phyloP scores from a whole-genome alignment of 2,113 vertebrate genomes.

The Dasyornis broadbenti region DNA sequence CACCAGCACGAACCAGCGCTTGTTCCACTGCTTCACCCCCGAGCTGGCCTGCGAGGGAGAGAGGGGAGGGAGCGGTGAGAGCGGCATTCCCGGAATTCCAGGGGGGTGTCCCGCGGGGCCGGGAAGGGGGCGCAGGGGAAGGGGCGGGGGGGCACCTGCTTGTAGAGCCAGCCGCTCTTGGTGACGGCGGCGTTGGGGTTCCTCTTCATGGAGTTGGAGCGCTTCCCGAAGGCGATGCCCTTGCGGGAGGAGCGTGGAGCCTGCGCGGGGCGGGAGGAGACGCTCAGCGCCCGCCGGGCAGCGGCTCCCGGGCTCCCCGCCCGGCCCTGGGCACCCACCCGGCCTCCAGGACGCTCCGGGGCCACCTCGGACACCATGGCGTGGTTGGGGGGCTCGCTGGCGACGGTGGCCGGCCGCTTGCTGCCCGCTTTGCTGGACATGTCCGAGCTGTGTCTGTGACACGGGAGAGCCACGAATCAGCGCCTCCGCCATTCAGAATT shows the following conservation, averaged over 20 bases:
- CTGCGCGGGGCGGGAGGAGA: conserved; percentile 48
- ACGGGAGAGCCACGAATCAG: neutral
- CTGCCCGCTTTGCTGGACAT: conserved; percentile 83
- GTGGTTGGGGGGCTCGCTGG: conserved; percentile 73
- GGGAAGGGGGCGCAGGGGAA: neutral
- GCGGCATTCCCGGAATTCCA: accelerated
- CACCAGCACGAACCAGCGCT: conserved; percentile 93
- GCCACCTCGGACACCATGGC: conserved; percentile 82
- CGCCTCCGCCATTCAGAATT: no score
- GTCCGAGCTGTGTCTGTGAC: conserved; percentile 69
- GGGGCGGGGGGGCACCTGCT: conserved; percentile 79
- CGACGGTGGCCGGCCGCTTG: conserved; percentile 63
- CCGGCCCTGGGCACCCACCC: conserved; percentile 67
- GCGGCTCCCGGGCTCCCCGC: accelerated
- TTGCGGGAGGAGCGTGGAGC: conserved; percentile 78
- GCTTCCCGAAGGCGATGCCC: conserved; percentile 90
- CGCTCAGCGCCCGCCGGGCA: neutral
- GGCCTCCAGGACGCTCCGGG: conserved; percentile 72
- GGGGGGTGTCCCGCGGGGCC: accelerated
- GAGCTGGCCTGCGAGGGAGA: conserved; percentile 85
- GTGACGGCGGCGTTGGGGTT: conserved; percentile 84
- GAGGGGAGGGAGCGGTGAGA: neutral
- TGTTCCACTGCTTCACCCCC: conserved; percentile 96
- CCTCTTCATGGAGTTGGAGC: conserved; percentile 93
- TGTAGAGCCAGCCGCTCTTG: conserved; percentile 91